These are phyloP conservation scores for Ranitomeya variabilis DNA, from an alignment of 2,113 vertebrate genomes.

Conservation along the genomic window DNA sequence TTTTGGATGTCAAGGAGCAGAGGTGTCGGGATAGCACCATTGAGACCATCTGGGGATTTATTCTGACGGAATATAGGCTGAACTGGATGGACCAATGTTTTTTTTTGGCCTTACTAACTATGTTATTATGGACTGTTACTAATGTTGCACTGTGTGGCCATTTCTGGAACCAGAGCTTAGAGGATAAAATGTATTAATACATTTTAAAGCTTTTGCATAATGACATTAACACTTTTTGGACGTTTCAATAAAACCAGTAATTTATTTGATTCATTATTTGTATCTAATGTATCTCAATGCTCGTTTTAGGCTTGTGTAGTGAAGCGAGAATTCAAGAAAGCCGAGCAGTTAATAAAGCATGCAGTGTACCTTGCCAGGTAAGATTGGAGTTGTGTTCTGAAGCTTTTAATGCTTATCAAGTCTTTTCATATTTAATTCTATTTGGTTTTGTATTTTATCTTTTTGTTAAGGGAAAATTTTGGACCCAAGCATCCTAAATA, in stretches of 20 bases:
- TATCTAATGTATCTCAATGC: not conserved
- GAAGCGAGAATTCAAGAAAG: slow-evolving; percentile 97
- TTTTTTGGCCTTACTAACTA: no score
- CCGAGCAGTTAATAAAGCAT: slow-evolving; percentile 97
- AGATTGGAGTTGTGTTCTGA: slow-evolving; percentile 56
- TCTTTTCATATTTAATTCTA: not conserved
- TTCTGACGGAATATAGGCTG: no score
- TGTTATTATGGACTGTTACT: no score
- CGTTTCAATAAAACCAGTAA: not conserved
- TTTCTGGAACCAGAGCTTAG: no score
- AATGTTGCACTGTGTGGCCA: no score
- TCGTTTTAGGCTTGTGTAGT: slow-evolving; percentile 90
- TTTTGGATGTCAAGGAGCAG: no score
- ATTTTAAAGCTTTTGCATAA: not conserved
- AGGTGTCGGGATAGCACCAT: no score
- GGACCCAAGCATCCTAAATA: slow-evolving; percentile 98
- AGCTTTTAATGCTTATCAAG: no score
- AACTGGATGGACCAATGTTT: no score
- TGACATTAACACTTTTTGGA: not conserved
- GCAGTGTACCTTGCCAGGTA: slow-evolving; percentile 96
- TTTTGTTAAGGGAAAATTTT: slow-evolving; percentile 90
- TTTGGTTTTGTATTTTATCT: slow-evolving; percentile 44
- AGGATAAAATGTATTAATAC: no score
- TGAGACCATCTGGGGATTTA: no score
- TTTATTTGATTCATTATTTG: not conserved